A percentile compares a stretch with the other conserved stretches of the same genome.
phyloP scores from a whole-genome alignment of 2,113 vertebrate species.

The Ptychochromis oligacanthus region DNA sequence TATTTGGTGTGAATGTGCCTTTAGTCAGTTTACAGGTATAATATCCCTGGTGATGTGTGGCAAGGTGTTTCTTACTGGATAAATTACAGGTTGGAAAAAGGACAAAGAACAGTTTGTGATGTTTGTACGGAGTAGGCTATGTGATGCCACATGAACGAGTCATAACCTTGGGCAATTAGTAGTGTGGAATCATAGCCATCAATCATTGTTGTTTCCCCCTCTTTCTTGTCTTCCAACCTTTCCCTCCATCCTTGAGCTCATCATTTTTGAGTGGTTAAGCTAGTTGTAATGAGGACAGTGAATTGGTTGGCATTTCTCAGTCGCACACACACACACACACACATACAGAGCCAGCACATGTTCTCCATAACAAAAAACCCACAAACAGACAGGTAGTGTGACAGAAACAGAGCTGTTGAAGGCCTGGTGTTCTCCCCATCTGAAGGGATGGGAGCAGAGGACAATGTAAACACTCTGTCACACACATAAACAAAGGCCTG shows the following conservation, averaged over 20 bases:
- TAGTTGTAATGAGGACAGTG: conserved; percentile 46
- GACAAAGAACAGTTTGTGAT: conserved; percentile 17
- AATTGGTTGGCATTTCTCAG: conserved; percentile 40
- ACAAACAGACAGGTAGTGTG: conserved; percentile 70
- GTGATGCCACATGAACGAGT: conserved; percentile 8
- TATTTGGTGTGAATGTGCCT: conserved; percentile 2
- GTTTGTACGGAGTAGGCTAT: not conserved
- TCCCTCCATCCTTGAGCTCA: conserved; percentile 44
- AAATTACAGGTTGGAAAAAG: conserved; percentile 16
- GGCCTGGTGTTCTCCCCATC: conserved; percentile 53
- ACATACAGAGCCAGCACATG: conserved; percentile 53
- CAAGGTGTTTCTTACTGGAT: not conserved
- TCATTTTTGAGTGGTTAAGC: conserved; percentile 41
- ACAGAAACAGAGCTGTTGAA: conserved; percentile 64
- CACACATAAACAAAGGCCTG: conserved; percentile 72
- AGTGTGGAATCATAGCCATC: conserved; percentile 11
- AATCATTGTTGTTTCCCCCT: conserved; percentile 2
- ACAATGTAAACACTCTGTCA: conserved; percentile 79
- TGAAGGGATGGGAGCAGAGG: conserved; percentile 66
- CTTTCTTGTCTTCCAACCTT: conserved; percentile 8
- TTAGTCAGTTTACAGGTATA: conserved; percentile 5
- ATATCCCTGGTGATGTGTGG: not conserved
- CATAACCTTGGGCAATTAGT: conserved; percentile 3
- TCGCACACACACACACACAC: conserved; percentile 5
- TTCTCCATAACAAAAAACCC: conserved; percentile 67